Evolutionary conservation across 2,113 vertebrate genomes (phyloP).

Genomic region (Oryzias woworae): DNA sequence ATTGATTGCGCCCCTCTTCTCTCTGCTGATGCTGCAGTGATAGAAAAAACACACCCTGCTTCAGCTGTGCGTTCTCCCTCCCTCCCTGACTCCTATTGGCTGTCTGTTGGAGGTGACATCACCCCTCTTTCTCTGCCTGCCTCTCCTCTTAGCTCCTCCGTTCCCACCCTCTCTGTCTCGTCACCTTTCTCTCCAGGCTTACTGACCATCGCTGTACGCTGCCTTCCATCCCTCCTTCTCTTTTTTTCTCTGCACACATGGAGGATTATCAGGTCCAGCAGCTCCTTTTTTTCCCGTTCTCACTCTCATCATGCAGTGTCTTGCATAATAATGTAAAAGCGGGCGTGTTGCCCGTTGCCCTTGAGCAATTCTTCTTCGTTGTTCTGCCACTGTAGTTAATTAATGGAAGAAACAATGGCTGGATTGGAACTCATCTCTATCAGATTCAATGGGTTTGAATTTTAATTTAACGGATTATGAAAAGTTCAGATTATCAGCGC

Average conservation of each 20-base stretch:
- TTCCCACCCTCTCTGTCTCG: constrained; percentile 47
- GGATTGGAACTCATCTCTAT: constrained; percentile 14
- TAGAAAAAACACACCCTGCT: constrained; percentile 81
- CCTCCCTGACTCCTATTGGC: constrained; percentile 73
- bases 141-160: constrained; percentile 33
- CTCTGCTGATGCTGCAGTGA: constrained; percentile 82
- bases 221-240: constrained; percentile 19
- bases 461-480: constrained; percentile 29
- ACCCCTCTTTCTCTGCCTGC: constrained; percentile 70
- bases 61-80: constrained; percentile 55
- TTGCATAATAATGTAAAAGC: constrained; percentile 30
- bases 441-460: constrained; percentile 20
- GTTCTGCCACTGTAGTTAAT: constrained; percentile 18
- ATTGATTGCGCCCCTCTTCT: constrained; percentile 73
- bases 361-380: constrained; percentile 1
- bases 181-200: constrained; percentile 56
- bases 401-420: constrained; percentile 28
- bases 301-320: constrained; percentile 28
- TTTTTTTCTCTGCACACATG: constrained; percentile 23
- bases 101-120: constrained; percentile 76
- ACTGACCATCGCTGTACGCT: constrained; percentile 71
- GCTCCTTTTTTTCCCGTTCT: constrained; percentile 12
- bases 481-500: constrained; percentile 28
- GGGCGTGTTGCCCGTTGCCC: constrained; percentile 14
- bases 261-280: constrained; percentile 40